Percentiles rank a stretch among this genome's conserved stretches.
These are phyloP conservation scores for Halictus ligatus DNA, from an alignment of 2,888 invertebrate species.

Conservation along the genomic window DNA sequence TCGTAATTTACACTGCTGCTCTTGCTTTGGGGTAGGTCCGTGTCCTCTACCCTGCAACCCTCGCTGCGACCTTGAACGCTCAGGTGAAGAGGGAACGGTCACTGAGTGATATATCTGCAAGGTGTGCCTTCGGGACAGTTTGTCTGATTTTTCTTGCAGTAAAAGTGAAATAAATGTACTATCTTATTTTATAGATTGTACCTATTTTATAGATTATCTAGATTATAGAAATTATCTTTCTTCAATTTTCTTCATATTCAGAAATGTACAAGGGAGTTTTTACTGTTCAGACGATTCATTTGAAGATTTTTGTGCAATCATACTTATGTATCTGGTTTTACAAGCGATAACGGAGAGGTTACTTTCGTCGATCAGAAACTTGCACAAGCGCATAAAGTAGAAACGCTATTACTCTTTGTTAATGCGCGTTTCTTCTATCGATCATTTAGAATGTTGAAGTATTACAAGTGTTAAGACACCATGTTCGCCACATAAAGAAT, in stretches of 20 bases:
- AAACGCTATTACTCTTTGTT: neutral
- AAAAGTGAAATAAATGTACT: neutral
- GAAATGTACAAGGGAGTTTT: too few relatives aligned
- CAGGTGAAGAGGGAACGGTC: neutral
- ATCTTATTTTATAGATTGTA: neutral
- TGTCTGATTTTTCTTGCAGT: neutral
- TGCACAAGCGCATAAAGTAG: neutral
- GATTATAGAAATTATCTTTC: neutral
- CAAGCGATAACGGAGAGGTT: too few relatives aligned
- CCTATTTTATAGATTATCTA: neutral
- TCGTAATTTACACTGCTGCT: constrained; percentile 31
- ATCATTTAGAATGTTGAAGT: neutral
- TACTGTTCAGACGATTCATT: too few relatives aligned
- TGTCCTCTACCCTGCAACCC: neutral
- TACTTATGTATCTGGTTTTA: too few relatives aligned
- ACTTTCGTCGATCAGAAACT: too few relatives aligned
- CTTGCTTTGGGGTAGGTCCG: neutral
- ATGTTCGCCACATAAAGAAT: neutral
- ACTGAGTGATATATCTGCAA: neutral
- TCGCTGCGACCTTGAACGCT: neutral
- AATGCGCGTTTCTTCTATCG: neutral
- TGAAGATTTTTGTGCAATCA: too few relatives aligned
- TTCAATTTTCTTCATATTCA: too few relatives aligned
- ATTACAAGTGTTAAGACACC: neutral
- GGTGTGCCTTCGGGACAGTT: neutral